Evolutionary conservation across 2,797 vertebrate species (phyloP).

Genomic region (Sebastes trivittatus): DNA sequence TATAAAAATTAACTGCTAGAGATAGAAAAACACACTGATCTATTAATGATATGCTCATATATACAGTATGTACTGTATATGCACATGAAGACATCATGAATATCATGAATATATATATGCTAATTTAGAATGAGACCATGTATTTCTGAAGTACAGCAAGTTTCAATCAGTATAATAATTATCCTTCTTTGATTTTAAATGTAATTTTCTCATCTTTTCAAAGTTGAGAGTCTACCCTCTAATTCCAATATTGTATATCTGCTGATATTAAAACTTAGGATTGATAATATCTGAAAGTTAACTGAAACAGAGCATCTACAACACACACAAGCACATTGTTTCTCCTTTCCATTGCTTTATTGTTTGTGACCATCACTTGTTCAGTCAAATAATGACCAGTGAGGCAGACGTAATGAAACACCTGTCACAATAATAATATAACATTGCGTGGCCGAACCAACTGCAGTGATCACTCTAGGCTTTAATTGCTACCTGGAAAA

Average conservation of each 20-base stretch:
- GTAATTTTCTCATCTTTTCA: neutral
- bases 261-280: neutral
- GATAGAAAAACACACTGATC: neutral
- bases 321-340: too few relatives aligned
- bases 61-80: neutral
- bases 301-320: neutral
- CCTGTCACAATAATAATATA: conserved; percentile 47
- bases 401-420: conserved; percentile 59
- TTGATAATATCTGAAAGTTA: neutral
- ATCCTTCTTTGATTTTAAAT: neutral
- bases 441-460: conserved; percentile 4
- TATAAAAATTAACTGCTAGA: neutral
- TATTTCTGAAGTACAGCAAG: neutral
- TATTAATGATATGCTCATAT: neutral
- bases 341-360: neutral
- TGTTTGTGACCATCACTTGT: neutral
- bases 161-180: neutral
- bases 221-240: neutral
- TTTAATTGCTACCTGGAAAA: conserved; percentile 59
- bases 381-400: conserved; percentile 1
- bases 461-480: neutral
- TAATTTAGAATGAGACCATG: neutral
- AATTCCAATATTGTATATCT: neutral
- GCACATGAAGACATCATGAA: neutral
- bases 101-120: too few relatives aligned